These are phyloP conservation scores for Ophioninae sp. DNA, from an alignment of 2,888 invertebrate genomes.

Conservation along the genomic window DNA sequence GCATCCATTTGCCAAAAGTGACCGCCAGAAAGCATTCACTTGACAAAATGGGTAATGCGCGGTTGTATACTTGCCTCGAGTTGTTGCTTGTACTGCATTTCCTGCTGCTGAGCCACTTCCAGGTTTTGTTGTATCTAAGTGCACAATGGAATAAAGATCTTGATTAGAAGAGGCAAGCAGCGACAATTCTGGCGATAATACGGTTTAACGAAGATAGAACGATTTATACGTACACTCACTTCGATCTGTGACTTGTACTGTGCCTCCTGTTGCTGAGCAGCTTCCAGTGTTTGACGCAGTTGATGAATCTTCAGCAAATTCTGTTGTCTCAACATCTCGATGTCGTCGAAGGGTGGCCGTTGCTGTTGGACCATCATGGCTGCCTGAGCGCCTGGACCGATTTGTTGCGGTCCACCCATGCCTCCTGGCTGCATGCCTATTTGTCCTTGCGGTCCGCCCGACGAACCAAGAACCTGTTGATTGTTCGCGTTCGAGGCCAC, in stretches of 20 bases:
- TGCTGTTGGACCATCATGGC: slow-evolving; percentile 76
- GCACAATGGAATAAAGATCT: background rate
- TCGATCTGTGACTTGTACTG: slow-evolving; percentile 91
- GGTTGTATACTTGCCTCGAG: slow-evolving; percentile 84
- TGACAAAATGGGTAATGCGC: background rate
- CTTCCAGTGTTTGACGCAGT: slow-evolving; percentile 89
- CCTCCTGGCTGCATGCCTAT: slow-evolving; percentile 76
- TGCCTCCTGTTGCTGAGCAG: slow-evolving; percentile 89
- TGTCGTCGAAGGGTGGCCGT: slow-evolving; percentile 83
- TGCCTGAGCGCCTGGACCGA: slow-evolving; percentile 65
- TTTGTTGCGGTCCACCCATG: slow-evolving; percentile 76
- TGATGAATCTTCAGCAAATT: slow-evolving; percentile 90
- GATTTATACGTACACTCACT: slow-evolving; percentile 84
- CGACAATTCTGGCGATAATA: background rate
- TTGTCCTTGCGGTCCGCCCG: slow-evolving; percentile 75
- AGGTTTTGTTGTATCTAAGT: slow-evolving; percentile 84
- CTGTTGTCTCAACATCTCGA: slow-evolving; percentile 89
- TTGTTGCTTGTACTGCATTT: slow-evolving; percentile 89
- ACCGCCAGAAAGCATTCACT: background rate
- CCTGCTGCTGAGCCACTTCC: slow-evolving; percentile 90
- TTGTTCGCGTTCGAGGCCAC: slow-evolving; percentile 80
- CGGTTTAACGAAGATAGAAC: slow-evolving; percentile 68
- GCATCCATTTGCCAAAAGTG: too few species aligned
- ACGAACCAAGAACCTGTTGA: slow-evolving; percentile 73
- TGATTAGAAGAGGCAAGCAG: slow-evolving; percentile 4